These are phyloP conservation scores for Eulithis testata DNA, from an alignment of 2,888 invertebrate genomes.

Conservation along the genomic window DNA sequence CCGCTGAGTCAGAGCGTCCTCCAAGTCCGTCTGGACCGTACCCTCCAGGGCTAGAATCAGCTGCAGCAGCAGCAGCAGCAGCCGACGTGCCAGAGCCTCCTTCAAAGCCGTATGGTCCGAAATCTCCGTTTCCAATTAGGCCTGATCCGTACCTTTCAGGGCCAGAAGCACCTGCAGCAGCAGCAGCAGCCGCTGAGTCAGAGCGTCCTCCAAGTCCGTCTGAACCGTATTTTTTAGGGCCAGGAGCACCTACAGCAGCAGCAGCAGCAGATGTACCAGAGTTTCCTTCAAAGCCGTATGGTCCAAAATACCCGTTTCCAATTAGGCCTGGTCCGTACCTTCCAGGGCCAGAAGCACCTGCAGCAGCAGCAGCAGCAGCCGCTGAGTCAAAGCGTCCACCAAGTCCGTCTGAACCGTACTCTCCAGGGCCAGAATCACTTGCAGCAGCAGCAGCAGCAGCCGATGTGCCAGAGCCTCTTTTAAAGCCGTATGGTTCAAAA, in stretches of 20 bases:
- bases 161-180: conserved; percentile 9
- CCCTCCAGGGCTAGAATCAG: too few species aligned
- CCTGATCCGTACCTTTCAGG: too few species aligned
- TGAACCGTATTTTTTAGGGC: not conserved
- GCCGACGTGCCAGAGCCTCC: conserved; percentile 10
- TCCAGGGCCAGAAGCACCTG: not conserved
- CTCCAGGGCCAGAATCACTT: conserved; percentile 1
- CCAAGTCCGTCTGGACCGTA: too few species aligned
- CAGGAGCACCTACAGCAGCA: not conserved
- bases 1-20: too few species aligned
- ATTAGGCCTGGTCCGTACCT: too few species aligned
- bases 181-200: not conserved
- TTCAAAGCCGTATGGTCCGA: not conserved
- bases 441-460: not conserved
- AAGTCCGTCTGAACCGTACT: not conserved
- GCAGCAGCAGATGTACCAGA: not conserved
- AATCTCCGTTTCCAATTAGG: too few species aligned
- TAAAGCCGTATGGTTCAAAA: too few species aligned
- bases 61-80: not conserved
- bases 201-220: too few species aligned
- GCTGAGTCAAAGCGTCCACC: conserved; percentile 9
- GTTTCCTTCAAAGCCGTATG: too few species aligned
- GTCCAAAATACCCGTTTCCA: too few species aligned
- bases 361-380: not conserved
- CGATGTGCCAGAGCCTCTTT: too few species aligned